phyloP scores from a whole-genome alignment of 2,888 invertebrate genomes.

The Nomada ferruginata region DNA sequence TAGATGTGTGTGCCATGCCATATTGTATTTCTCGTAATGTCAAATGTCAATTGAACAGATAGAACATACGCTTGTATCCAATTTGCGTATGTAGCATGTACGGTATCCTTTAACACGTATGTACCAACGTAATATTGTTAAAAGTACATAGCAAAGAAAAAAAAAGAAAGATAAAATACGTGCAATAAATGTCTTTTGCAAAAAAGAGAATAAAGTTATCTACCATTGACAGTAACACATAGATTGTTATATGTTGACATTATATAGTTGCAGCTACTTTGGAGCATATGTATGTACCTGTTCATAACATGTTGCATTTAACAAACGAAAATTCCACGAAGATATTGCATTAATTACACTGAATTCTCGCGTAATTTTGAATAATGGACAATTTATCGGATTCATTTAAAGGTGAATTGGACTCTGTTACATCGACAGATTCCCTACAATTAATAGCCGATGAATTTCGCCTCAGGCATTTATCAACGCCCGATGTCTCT shows the following conservation, averaged over 20 bases:
- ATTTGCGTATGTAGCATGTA: constrained; percentile 7
- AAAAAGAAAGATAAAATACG: background rate
- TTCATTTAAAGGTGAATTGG: constrained; percentile 73
- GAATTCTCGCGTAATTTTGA: constrained; percentile 6
- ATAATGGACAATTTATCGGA: constrained; percentile 76
- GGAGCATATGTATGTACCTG: background rate
- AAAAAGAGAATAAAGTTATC: background rate
- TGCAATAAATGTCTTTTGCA: background rate
- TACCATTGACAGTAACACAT: background rate
- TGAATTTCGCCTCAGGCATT: constrained; percentile 73
- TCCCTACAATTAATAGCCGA: constrained; percentile 73
- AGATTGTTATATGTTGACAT: background rate
- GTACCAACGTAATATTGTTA: constrained; percentile 1
- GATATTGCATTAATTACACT: background rate
- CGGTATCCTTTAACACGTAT: background rate
- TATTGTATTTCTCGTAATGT: background rate
- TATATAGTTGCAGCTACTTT: background rate
- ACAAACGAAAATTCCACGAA: background rate
- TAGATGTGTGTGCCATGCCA: background rate
- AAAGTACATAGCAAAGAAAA: background rate
- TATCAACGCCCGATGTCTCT: constrained; percentile 73
- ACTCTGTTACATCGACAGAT: constrained; percentile 74
- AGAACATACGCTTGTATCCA: background rate
- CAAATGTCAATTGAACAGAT: constrained; percentile 16
- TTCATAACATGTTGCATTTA: constrained; percentile 20